Base-by-base conservation (phyloP, 2,797 vertebrate genomes). In the Babyrousa celebensis region DNA sequence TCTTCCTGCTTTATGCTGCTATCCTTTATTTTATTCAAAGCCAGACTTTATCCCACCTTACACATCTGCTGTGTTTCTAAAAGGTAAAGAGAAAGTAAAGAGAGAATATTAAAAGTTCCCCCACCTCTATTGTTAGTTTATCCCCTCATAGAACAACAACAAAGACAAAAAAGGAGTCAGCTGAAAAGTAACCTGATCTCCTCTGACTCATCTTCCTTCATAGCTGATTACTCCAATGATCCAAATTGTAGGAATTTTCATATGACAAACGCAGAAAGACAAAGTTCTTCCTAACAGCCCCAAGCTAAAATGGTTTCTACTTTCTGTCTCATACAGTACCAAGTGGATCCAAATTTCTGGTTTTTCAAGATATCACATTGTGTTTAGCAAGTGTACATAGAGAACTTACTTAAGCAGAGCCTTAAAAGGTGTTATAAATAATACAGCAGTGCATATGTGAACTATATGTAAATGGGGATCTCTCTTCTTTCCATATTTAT, bases 21-120 rank as follows among this genome's bases (percentile, higher is more conserved):
- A 70, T 29, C 58, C 29, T n/a, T 97, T 94, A 74, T 63, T 95
- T 95, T 93, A 84, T 32, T 85, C 72, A 91, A 83, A 94, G n/a
- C 10, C 54, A 20, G 60, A 70, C 80, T 89, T 58, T 27, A 40
- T 63, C 52, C 60, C 25, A 7, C 5, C 65, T 91, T 40, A 20
- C 27, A n/a, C 32, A 70, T 63, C 8, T 43, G 2, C 71, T 89
- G 6, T 65, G 48, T 32, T 68, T 82, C 43, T 84, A 56, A 65
- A 77, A 84, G 9, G 27, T 52, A 52, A 60, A 67, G 12, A 2
- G 36, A 10, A 83, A 14, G 65, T 82, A 48, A 91, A 95, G 60
- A 95, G 90, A 78, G 17, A 85, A 36, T 40, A 79, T 1, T 32
- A 25, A 83, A 12, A 91, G 54, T 52, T 23, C 3, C 12, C 25